Base-by-base conservation (phyloP, 2,113 vertebrate genomes). In the Xyliphius kryptos region DNA sequence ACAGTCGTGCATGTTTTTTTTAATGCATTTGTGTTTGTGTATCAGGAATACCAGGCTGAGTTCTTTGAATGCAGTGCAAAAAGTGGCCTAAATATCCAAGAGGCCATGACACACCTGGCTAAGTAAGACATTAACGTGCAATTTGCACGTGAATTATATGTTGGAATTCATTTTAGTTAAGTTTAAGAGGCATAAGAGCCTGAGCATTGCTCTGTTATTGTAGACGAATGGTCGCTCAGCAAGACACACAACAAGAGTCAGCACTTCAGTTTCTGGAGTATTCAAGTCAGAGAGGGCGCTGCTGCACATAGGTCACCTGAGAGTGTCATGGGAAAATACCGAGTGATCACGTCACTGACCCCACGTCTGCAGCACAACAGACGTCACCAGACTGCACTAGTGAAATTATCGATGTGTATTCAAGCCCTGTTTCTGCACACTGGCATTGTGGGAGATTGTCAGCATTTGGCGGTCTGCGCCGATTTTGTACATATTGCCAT, bases 1-100 rank as follows among this genome's bases (percentile, higher is more conserved):
- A 7, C 9, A 41, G 10, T 58, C 8, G 49, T 59, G 9, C 55
- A 32, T 4, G 10, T 46, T 50, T 17, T 10, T 57, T 17, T 10
- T 57, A 4, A 0, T 50, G 3, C 14, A 38, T 12, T 19, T 19
- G 6, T 40, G 9, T 40, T 58, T 72, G 66, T 63, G 9, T 49
- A 1, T 75, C 84, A 92, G 91, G 84, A 89, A 46, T 86, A 89
- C 74, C 74, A 86, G 48, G 86, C 88, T 67, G 71, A 84, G 54
- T 91, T 93, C 81, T 90, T 88, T 0, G 87, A 93, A 80, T 91
- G 90, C 81, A 91, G 90, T 0, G 88, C 84, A 0, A 82, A 81
- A 76, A 87, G 73, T 36, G 88, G 88, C 50, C 65, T 68, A 12
- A 89, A 90, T 71, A 65, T 90, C 58, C 72, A 76, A 46, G 83